Evolutionary conservation across 2,888 invertebrate species (phyloP).

Genomic region (Zygothrica quintamaculata): DNA sequence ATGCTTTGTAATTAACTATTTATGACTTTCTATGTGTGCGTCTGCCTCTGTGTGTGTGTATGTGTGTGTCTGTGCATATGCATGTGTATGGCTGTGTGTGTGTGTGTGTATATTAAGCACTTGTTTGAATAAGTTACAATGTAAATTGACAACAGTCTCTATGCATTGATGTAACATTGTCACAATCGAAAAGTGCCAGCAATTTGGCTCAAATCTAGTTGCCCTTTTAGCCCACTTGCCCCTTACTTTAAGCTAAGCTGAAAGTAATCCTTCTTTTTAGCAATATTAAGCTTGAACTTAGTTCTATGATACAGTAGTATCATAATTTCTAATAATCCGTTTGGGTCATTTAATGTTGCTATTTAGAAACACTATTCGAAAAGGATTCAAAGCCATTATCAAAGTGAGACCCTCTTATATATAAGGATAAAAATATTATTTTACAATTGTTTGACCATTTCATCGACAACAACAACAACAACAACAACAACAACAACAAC

Average conservation of each 20-base stretch:
- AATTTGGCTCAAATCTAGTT: too few relatives aligned
- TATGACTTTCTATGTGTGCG: constrained; percentile 42
- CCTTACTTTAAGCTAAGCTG: too few relatives aligned
- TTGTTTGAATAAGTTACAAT: constrained; percentile 27
- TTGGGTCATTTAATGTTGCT: constrained; percentile 28
- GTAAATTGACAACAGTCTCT: background rate
- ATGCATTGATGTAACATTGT: background rate
- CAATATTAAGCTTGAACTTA: too few relatives aligned
- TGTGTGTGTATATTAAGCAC: constrained; percentile 16
- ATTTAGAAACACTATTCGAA: constrained; percentile 53
- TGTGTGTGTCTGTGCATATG: constrained; percentile 10
- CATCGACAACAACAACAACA: constrained; percentile 16
- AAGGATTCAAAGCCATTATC: constrained; percentile 47
- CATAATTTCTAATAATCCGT: constrained; percentile 62
- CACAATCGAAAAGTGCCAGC: constrained; percentile 1
- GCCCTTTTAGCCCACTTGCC: too few relatives aligned
- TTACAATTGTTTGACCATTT: constrained; percentile 76
- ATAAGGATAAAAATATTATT: constrained; percentile 64
- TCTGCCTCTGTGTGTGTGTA: background rate
- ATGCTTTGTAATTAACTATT: constrained; percentile 77
- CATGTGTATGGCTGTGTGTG: background rate
- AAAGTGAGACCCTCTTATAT: constrained; percentile 10
- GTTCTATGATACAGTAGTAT: too few relatives aligned
- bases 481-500: constrained; percentile 39
- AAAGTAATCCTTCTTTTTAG: too few relatives aligned